These are phyloP conservation scores for Pangasius krempfi DNA, from an alignment of 2,797 vertebrate genomes.

Conservation along the genomic window DNA sequence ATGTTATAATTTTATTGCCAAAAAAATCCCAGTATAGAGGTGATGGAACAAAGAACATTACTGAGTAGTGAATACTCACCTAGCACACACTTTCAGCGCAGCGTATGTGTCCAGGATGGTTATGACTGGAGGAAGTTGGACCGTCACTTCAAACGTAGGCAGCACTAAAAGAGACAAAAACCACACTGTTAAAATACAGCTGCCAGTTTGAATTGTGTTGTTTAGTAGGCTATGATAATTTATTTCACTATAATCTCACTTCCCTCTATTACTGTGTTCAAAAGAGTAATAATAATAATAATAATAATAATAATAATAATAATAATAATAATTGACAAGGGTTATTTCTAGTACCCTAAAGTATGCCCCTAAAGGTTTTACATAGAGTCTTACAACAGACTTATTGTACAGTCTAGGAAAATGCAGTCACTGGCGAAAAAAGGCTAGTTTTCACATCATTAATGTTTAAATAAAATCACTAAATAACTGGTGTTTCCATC, in stretches of 20 bases:
- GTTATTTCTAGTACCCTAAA: background rate
- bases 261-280: background rate
- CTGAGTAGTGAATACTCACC: slow-evolving; percentile 68
- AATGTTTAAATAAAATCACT: background rate
- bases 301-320: no score
- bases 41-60: background rate
- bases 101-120: slow-evolving; percentile 68
- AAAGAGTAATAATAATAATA: background rate
- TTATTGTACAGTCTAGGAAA: background rate
- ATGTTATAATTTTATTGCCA: background rate
- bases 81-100: slow-evolving; percentile 75
- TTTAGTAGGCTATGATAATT: background rate
- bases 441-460: background rate
- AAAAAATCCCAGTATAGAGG: slow-evolving; percentile 35
- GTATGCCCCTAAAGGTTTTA: background rate
- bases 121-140: slow-evolving; percentile 71
- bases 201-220: background rate
- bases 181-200: background rate
- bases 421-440: background rate
- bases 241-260: background rate
- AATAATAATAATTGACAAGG: background rate
- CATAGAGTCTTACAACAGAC: background rate
- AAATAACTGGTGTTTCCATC: background rate
- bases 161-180: slow-evolving; percentile 65
- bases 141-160: slow-evolving; percentile 79